Base-by-base conservation (phyloP, 1,140 invertebrate species). In the Drosophila sproati region DNA sequence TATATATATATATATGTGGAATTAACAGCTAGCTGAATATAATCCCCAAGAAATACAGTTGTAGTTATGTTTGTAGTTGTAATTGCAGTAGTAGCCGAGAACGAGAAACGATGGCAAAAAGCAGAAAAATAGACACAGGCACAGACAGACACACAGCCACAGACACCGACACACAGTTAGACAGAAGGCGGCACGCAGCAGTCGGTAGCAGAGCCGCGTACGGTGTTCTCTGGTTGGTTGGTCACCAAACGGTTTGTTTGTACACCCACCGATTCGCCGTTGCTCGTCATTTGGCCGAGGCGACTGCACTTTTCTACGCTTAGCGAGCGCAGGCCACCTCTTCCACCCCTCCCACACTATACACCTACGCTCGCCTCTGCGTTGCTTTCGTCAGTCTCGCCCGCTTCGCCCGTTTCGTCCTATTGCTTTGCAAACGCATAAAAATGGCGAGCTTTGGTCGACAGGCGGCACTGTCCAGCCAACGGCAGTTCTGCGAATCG, bases 161-260 rank as follows among this genome's bases (percentile, higher is more conserved):
- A 61, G 20, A 29, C 57, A 28, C 28, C 20, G 39, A 55, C 41
- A 61, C 10, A 29, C 57, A 52, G 47, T 52, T 34, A 41, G 37
- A 12, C 52, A 7, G 41, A 20, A 3, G 28, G 28, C 20, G 1
- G 20, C 50, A 34, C 6, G 8, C 32, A 37, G 31, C 31, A 35
- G 51, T 10, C 1, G 54, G 39, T 48, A 34, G 20, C 35, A 56
- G 48, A 12, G 7, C 54, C 37, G 60, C 60, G 74, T 70, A 52
- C 60, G 62, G 61, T 39, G 72, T 41, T 82, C 76, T 82, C 80
- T 83, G 80, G 80, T 83, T 83, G 80, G 80, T 79, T 82, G 80
- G 63, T 74, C 67, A 61, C 48, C 34, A 72, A 70, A 69, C 62
- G 61, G 72, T 78, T 76, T 67, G 59, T 72, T 82, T 82, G 60